Percentiles rank a stretch among this genome's conserved stretches.
Conservation (phyloP, 2,113 vertebrate species). For the Heloderma charlesbogerti region DNA sequence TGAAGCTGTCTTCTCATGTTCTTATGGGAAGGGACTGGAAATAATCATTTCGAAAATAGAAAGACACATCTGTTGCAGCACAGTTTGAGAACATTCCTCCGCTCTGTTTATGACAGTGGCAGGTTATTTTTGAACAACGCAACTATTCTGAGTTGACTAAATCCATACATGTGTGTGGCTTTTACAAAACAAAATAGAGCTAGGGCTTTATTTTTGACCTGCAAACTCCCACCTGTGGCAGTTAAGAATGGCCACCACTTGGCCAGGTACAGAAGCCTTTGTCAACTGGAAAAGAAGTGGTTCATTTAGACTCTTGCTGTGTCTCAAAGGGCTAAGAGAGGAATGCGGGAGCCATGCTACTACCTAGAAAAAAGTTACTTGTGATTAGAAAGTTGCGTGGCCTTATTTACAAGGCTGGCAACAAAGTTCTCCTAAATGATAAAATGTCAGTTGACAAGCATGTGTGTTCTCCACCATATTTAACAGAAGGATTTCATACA, state of each 20-base stretch:
- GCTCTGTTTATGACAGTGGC: background rate
- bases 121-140: slow-evolving; percentile 38
- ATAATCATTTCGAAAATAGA: slow-evolving; percentile 9
- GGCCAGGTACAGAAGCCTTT: background rate
- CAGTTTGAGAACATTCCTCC: slow-evolving; percentile 19
- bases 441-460: background rate
- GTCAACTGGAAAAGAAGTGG: background rate
- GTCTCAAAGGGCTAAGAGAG: background rate
- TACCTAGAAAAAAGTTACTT: too few species aligned
- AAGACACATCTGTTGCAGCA: slow-evolving; percentile 46
- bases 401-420: background rate
- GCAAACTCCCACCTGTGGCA: background rate
- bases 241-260: background rate
- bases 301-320: background rate
- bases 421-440: background rate
- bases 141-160: background rate
- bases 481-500: background rate
- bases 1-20: background rate
- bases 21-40: slow-evolving; percentile 18
- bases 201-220: slow-evolving; percentile 35
- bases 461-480: background rate
- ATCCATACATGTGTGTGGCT: slow-evolving; percentile 20
- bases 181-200: background rate
- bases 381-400: background rate
- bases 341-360: slow-evolving; percentile 9